A percentile compares a stretch with the other conserved stretches of the same genome.
phyloP scores from a whole-genome alignment of 2,113 vertebrate species.

The Chiloscyllium plagiosum region DNA sequence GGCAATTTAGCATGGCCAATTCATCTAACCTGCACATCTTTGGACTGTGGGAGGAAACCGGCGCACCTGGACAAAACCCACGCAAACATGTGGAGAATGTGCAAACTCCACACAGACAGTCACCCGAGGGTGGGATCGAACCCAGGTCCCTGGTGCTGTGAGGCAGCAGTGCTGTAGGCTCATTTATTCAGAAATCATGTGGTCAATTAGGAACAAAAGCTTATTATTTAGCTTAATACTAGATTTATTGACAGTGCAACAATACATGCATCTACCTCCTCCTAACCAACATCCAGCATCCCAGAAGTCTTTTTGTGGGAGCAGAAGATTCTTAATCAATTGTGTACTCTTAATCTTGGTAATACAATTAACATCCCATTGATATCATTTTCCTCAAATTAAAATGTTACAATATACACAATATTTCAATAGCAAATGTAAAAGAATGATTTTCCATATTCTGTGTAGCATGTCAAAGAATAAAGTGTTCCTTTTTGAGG shows the following conservation, averaged over 20 bases:
- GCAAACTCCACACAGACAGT: too few species aligned
- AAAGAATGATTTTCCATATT: too few species aligned
- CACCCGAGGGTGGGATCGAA: too few species aligned
- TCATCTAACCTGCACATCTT: too few species aligned
- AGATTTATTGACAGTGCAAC: neutral
- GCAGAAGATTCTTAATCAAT: neutral
- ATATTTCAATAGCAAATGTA: neutral
- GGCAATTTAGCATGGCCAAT: too few species aligned
- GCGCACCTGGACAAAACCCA: too few species aligned
- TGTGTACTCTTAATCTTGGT: neutral
- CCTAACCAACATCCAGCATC: neutral
- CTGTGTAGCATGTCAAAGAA: neutral
- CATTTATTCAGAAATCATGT: neutral
- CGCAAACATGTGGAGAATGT: too few species aligned
- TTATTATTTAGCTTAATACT: neutral
- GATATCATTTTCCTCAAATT: neutral
- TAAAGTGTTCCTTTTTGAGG: neutral
- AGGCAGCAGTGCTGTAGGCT: neutral
- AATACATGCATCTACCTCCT: neutral
- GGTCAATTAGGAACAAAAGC: neutral
- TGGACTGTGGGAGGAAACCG: too few species aligned
- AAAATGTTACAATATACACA: neutral
- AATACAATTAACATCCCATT: neutral
- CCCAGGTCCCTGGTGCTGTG: too few species aligned
- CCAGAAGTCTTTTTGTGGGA: neutral